Base-by-base conservation (phyloP, 2,113 vertebrate genomes). In the Oxygymnocypris stewartii region DNA sequence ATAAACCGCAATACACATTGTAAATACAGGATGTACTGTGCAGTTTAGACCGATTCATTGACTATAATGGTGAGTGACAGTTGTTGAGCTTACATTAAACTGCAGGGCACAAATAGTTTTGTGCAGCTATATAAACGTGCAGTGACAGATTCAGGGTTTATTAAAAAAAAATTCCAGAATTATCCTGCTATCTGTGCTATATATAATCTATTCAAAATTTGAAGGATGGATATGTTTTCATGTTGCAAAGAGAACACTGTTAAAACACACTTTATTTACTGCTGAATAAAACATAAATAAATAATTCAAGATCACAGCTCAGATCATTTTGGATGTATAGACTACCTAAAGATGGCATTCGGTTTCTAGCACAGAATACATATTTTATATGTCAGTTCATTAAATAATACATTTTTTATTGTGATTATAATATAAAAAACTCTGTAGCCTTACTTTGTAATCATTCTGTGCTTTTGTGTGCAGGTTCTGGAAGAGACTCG, bases 401-500 rank as follows among this genome's bases (percentile, higher is more conserved):
- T 73, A 0, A 73, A 49, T 42, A 11, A 9, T 6, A 69, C 18
- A 20, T 37, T 54, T 6, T 54, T 54, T 18, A 54, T 18, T 54
- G 51, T 54, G 16, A 18, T 20, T 18, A 18, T n/a, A 76, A 8
- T 44, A 25, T 49, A 18, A 28, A 44, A 7, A 78, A 54, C 16
- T 3, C 8, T 31, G 14, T 28, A 20, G 2, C 47, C 25, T 9
- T 47, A 51, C n/a, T 76, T 54, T 78, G 16, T 78, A 40, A 71
- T 73, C 5, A 37, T 73, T 14, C 79, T 88, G 31, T 65, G n/a
- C 57, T 18, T 75, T 59, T 49, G 12, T 89, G 44, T 42, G n/a
- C 93, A 99, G 98, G 91, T 99, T 99, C 93, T 99, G 98, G 98
- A 97, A 95, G 89, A 95, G 94, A 35, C 89, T 99, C 90, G 96